A percentile compares a stretch with the other conserved stretches of the same genome.
phyloP scores from a whole-genome alignment of 2,797 vertebrate genomes.

The Sylvia borin region DNA sequence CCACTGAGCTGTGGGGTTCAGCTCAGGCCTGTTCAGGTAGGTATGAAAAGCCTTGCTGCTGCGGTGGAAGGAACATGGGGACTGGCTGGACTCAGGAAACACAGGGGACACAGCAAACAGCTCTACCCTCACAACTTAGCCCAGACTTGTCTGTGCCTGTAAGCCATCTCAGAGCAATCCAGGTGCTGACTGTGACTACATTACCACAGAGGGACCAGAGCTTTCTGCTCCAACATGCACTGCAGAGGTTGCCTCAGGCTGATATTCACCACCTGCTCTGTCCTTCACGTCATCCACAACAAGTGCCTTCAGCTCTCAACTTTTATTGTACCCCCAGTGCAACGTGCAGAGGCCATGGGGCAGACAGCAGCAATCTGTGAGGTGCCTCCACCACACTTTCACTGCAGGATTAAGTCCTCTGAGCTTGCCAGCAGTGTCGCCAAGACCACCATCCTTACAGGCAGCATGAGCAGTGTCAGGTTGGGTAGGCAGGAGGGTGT shows the following conservation, averaged over 20 bases:
- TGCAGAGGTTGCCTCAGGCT: not conserved
- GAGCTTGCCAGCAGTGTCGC: not conserved
- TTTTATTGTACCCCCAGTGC: not conserved
- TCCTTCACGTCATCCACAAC: not conserved
- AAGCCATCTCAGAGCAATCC: not conserved
- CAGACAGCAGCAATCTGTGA: not conserved
- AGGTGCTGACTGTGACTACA: rapidly evolving
- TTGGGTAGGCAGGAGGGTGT: not conserved
- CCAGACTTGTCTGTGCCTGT: rapidly evolving
- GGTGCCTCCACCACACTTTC: not conserved
- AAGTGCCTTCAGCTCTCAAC: not conserved
- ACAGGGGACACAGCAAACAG: not conserved
- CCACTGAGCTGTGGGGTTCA: not conserved
- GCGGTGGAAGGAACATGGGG: rapidly evolving
- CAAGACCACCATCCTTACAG: not conserved
- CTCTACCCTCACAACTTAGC: not conserved
- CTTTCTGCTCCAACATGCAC: not conserved
- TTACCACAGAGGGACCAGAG: not conserved
- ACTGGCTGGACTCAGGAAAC: not conserved
- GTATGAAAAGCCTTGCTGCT: not conserved
- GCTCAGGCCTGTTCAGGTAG: not conserved
- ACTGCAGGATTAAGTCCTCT: not conserved
- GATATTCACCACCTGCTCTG: not conserved
- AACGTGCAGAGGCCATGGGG: not conserved
- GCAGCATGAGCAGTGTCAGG: not conserved